Evolutionary conservation across 2,888 invertebrate species (phyloP), one percentile per base, ranked within the genome.

Genomic region (Macropis europaea): DNA sequence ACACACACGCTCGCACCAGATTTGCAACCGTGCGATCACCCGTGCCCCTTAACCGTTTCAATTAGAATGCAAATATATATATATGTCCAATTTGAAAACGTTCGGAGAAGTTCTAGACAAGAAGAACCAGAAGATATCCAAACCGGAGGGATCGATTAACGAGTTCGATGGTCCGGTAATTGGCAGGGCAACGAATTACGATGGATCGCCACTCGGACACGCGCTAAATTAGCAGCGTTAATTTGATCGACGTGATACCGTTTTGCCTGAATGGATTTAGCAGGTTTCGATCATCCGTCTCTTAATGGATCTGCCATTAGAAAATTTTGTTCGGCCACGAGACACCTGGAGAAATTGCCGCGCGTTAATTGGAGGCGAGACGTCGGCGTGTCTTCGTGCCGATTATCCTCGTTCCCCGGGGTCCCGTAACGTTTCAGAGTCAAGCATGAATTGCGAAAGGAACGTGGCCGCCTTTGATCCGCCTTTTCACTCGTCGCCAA

Each of bases 301-400:
- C 60, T 32, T 66, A 61, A 73, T 66, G 42, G 71, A 64, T 15
- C 30, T 28, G 6, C 15, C 26, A 68, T 69, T 64, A 69, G 69
- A 73, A 48, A 47, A 52, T 56, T 53, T 22, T 26, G 53, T 28
- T 45, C 32, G 6, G 26, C 7, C 3, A 54, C 28, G 36, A 42
- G 45, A 38, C 22, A 17, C n/a, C 13, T 26, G 56, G 30, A 57
- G 48, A 59, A 48, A 47, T 40, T 47, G 59, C 47, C 34, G 63
- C 34, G 34, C 28, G 57, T 68, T 72, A 68, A 72, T 59, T 48
- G 32, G 52, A 48, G 26, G 13, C 62, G 15, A 54, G 60, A n/a
- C 22, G 26, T 15, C 53, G 24, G 17, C 43, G 42, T n/a, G 22
- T 15, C 34, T 42, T 43, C 45, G 22, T 24, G 30, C 36, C 6